A percentile compares a stretch with the other conserved stretches of the same genome.
These are phyloP conservation scores for Xiphophorus hellerii DNA, from an alignment of 2,113 vertebrate genomes.

Conservation along the genomic window DNA sequence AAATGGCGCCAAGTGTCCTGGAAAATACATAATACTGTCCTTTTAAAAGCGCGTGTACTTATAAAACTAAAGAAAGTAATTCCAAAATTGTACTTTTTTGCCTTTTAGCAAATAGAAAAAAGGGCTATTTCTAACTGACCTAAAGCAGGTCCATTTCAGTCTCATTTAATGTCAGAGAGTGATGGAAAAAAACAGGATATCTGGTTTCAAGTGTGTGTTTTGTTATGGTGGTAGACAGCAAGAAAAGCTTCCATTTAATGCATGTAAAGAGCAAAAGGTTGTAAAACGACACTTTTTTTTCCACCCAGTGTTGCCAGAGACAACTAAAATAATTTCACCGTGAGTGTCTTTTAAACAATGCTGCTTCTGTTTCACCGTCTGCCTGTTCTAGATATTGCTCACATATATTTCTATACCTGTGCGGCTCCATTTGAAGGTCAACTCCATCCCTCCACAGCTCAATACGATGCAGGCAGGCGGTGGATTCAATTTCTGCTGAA, in stretches of 20 bases:
- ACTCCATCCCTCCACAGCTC: slow-evolving; percentile 63
- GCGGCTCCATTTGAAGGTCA: slow-evolving; percentile 69
- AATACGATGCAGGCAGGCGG: slow-evolving; percentile 69
- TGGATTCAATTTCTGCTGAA: slow-evolving; percentile 80
- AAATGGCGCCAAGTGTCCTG: no score
- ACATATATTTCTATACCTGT: slow-evolving; percentile 63
- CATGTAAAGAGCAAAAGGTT: background rate
- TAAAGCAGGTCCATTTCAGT: background rate
- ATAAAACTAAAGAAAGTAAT: background rate
- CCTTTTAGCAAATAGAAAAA: background rate
- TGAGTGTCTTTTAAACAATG: slow-evolving; percentile 44
- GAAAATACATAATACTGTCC: no score
- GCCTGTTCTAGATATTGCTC: slow-evolving; percentile 59
- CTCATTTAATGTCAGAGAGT: background rate
- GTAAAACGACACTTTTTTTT: slow-evolving; percentile 22
- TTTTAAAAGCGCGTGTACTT: no score
- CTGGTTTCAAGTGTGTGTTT: background rate
- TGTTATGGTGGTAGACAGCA: slow-evolving; percentile 18
- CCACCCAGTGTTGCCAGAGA: slow-evolving; percentile 6
- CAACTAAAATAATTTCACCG: slow-evolving; percentile 29
- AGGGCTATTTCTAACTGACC: background rate
- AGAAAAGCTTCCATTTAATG: slow-evolving; percentile 28
- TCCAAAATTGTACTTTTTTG: no score
- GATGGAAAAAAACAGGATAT: background rate
- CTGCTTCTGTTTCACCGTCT: slow-evolving; percentile 32